phyloP scores from a whole-genome alignment of 2,888 invertebrate genomes.

The Meta bourneti region DNA sequence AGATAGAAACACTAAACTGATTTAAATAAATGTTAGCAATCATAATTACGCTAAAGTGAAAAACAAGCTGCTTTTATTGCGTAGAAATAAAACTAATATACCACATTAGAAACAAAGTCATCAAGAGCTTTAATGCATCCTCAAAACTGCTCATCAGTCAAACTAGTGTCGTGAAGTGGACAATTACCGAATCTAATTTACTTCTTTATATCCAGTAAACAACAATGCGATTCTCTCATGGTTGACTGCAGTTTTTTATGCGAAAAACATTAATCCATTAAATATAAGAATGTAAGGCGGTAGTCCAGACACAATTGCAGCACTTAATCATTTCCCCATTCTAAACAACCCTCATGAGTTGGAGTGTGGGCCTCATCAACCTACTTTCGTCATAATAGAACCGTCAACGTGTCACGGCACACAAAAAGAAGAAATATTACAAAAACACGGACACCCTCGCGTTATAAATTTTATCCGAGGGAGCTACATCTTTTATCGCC shows the following conservation, averaged over 20 bases:
- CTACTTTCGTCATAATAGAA: conserved; percentile 11
- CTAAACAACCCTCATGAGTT: neutral
- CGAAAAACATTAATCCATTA: neutral
- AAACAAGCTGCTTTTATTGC: too few species aligned
- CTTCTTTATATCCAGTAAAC: neutral
- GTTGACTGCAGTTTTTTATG: neutral
- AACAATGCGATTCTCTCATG: neutral
- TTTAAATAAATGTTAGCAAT: too few species aligned
- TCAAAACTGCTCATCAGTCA: too few species aligned
- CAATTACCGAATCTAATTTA: neutral
- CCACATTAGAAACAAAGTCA: too few species aligned
- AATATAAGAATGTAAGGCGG: neutral
- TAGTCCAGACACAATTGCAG: neutral
- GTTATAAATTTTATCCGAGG: neutral
- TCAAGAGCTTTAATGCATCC: too few species aligned
- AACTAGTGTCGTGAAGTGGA: too few species aligned
- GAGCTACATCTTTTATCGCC: neutral
- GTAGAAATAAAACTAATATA: too few species aligned
- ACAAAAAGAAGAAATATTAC: conserved; percentile 14
- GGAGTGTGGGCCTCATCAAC: neutral
- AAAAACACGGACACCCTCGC: neutral
- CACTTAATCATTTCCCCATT: conserved; percentile 11
- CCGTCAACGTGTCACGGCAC: conserved; percentile 9
- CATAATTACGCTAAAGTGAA: too few species aligned
- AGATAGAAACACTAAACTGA: too few species aligned